Conservation (phyloP, 2,888 invertebrate species). For the Sicus ferrugineus region DNA sequence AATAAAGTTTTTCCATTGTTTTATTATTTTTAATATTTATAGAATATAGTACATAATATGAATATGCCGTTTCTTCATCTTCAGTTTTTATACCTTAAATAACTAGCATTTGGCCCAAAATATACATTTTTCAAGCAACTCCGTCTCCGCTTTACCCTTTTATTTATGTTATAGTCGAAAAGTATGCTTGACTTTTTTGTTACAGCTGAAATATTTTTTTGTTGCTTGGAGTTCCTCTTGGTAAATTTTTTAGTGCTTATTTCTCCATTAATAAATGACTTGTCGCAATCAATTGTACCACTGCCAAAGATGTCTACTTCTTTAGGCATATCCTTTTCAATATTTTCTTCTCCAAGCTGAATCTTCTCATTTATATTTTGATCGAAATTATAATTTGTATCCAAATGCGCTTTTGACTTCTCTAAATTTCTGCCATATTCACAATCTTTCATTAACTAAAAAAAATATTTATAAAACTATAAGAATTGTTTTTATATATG, state of each 20-base stretch:
- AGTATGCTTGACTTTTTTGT: conserved; percentile 17
- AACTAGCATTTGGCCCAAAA: conserved; percentile 14
- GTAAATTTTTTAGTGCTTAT: neutral
- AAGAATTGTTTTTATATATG: conserved; percentile 16
- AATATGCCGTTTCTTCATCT: neutral
- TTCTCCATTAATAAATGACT: neutral
- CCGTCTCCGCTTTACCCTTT: conserved; percentile 4
- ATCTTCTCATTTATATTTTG: neutral
- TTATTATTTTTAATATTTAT: too few species aligned
- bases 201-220: conserved; percentile 4
- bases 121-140: conserved; percentile 11
- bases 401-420: neutral
- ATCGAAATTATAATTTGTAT: neutral
- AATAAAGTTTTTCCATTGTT: too few species aligned
- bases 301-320: neutral
- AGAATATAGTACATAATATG: neutral
- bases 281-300: neutral
- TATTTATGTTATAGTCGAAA: neutral
- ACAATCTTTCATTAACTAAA: conserved; percentile 54
- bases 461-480: conserved; percentile 14
- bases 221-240: conserved; percentile 3
- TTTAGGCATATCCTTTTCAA: neutral
- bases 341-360: neutral
- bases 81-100: neutral
- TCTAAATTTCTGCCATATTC: conserved; percentile 45